Conservation (phyloP, 2,888 invertebrate species). For the Chymomyza procnemis region DNA sequence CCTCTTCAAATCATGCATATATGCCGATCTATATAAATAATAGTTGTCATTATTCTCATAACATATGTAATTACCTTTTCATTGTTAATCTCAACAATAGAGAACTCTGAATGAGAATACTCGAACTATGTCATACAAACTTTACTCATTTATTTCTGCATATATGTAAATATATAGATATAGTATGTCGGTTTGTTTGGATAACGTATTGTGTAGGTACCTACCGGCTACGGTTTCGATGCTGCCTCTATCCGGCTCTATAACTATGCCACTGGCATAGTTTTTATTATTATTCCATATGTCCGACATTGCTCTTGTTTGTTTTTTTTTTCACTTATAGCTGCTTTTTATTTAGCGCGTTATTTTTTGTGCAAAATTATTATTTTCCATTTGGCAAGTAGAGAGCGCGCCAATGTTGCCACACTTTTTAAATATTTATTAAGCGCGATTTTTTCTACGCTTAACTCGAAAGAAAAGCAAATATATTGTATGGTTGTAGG, state of each 20-base stretch:
- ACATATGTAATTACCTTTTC: background rate
- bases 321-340: background rate
- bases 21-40: background rate
- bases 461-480: constrained; percentile 26
- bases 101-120: background rate
- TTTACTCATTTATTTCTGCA: background rate
- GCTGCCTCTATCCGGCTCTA: background rate
- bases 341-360: constrained; percentile 18
- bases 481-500: background rate
- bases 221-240: background rate
- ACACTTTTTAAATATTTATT: constrained; percentile 70
- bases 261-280: constrained; percentile 47
- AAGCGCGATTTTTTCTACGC: constrained; percentile 51
- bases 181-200: background rate
- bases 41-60: background rate
- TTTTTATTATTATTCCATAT: constrained; percentile 61
- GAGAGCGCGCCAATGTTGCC: constrained; percentile 37
- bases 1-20: too few relatives aligned
- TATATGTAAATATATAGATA: background rate
- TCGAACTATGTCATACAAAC: background rate
- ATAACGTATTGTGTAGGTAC: background rate
- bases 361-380: constrained; percentile 49
- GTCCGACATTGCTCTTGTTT: constrained; percentile 14
- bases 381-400: constrained; percentile 53
- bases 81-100: too few relatives aligned